These are phyloP conservation scores for Sympetrum striolatum DNA, from an alignment of 2,888 invertebrate genomes.

Conservation along the genomic window DNA sequence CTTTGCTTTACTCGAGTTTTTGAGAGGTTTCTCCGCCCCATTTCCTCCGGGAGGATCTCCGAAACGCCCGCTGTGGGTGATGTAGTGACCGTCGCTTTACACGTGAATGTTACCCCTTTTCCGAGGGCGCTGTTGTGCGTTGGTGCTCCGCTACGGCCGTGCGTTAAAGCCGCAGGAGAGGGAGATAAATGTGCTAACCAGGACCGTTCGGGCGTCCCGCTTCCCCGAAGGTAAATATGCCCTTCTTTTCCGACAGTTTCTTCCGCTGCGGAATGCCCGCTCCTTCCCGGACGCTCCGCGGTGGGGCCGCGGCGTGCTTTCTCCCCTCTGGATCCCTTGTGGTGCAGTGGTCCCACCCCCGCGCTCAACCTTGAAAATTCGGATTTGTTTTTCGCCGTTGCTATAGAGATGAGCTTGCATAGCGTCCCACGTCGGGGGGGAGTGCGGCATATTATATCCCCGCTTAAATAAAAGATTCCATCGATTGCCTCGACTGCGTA, in stretches of 20 bases:
- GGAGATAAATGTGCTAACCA: neutral
- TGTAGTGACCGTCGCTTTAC: neutral
- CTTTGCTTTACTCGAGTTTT: neutral
- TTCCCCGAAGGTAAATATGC: too few species aligned
- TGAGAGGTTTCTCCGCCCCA: neutral
- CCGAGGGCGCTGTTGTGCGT: neutral
- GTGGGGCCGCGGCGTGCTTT: neutral
- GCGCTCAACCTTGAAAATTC: slow-evolving; percentile 22
- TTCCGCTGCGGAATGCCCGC: too few species aligned
- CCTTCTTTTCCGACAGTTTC: too few species aligned
- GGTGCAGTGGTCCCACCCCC: neutral
- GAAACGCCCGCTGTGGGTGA: neutral
- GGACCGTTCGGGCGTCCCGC: neutral
- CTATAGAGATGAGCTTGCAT: neutral
- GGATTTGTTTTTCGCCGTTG: slow-evolving; percentile 32
- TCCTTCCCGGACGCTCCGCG: too few species aligned
- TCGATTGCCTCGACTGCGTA: neutral
- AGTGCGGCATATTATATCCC: neutral
- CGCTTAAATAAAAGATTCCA: neutral
- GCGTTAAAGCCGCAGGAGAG: neutral
- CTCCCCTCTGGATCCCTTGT: neutral
- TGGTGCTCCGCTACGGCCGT: neutral
- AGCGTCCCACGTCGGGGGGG: neutral
- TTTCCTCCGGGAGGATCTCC: neutral
- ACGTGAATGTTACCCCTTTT: slow-evolving; percentile 12